Evolutionary conservation across 2,888 invertebrate genomes (phyloP).

Genomic region (Stenodera caucasica): DNA sequence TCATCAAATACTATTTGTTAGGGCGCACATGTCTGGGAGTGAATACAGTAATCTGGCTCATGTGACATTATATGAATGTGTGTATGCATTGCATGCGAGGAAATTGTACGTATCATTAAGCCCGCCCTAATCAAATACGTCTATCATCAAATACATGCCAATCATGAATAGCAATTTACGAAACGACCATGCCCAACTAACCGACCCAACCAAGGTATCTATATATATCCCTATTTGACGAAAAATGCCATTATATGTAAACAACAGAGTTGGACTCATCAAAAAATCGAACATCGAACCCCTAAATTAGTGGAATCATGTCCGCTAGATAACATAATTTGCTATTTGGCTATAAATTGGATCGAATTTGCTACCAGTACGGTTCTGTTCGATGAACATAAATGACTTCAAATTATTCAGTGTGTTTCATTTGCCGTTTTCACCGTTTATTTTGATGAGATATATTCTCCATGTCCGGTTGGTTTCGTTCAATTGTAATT

Average conservation of each 20-base stretch:
- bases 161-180: slow-evolving; percentile 52
- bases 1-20: slow-evolving; percentile 54
- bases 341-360: too few relatives aligned
- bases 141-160: slow-evolving; percentile 55
- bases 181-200: slow-evolving; percentile 31
- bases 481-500: neutral
- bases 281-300: neutral
- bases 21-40: slow-evolving; percentile 49
- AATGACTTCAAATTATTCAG: slow-evolving; percentile 49
- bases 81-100: slow-evolving; percentile 51
- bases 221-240: slow-evolving; percentile 27
- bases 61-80: slow-evolving; percentile 53
- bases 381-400: slow-evolving; percentile 26
- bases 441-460: slow-evolving; percentile 49
- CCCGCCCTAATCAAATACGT: slow-evolving; percentile 54
- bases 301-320: too few relatives aligned
- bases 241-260: slow-evolving; percentile 45
- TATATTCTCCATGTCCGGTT: slow-evolving; percentile 30
- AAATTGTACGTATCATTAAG: slow-evolving; percentile 56
- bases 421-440: slow-evolving; percentile 46
- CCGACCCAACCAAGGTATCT: slow-evolving; percentile 29
- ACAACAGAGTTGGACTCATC: neutral
- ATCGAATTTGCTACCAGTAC: too few relatives aligned
- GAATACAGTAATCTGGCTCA: slow-evolving; percentile 54
- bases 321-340: too few relatives aligned